A percentile compares a stretch with the other conserved stretches of the same genome.
Conservation (phyloP, 1,140 invertebrate genomes). For the Meloidogyne hapla region DNA sequence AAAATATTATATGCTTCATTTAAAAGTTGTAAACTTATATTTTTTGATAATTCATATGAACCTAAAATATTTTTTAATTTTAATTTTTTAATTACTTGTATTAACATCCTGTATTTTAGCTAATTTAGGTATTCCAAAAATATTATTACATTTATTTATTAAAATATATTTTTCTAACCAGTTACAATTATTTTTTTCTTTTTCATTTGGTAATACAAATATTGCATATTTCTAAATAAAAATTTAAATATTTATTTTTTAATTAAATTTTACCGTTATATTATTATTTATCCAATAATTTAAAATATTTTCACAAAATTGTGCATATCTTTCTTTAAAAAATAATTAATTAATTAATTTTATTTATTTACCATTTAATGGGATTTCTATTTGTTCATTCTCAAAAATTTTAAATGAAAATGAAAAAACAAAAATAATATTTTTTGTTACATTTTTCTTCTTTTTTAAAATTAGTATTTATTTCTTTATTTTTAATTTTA, state of each 20-base stretch:
- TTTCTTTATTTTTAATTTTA: neutral
- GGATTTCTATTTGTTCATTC: neutral
- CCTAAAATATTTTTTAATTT: neutral
- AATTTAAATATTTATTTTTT: no score
- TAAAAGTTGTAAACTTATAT: neutral
- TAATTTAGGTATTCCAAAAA: neutral
- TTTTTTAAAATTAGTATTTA: neutral
- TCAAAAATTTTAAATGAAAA: slow-evolving; percentile 1
- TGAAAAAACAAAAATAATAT: neutral
- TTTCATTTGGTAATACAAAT: neutral
- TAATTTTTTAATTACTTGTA: neutral
- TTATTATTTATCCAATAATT: neutral
- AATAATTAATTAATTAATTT: neutral
- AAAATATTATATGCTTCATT: neutral
- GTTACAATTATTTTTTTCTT: neutral
- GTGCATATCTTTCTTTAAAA: neutral
- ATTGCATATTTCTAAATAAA: neutral
- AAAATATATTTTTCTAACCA: neutral
- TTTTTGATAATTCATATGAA: neutral
- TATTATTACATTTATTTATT: slow-evolving; percentile 7
- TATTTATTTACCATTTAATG: neutral
- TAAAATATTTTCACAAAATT: neutral
- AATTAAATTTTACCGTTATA: no score
- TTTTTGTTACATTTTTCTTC: neutral
- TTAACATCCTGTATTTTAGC: neutral